Evolutionary conservation across 2,888 invertebrate species (phyloP), one percentile per base, ranked within the genome.

Genomic region (Athalia cordata): DNA sequence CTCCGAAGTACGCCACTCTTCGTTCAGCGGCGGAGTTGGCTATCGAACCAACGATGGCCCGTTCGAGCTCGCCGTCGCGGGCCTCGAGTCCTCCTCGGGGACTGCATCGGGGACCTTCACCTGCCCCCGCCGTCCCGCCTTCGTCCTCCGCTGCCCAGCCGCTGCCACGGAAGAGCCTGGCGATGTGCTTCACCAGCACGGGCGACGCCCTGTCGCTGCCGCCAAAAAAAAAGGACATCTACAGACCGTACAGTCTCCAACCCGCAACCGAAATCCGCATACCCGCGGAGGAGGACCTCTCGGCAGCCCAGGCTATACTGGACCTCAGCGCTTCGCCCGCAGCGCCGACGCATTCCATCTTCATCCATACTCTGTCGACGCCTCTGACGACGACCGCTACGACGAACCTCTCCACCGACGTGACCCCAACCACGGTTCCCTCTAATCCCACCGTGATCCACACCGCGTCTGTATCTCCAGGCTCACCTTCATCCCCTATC

Each of bases 141-240:
- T 78, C 78, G 3, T 80, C 55, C 13, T 45, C 68, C 43, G 15
- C 62, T 29, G 65, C 43, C 8, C 61, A 45, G 47, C 15, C 52
- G 3, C 78, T 76, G n/a, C 82, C 92, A 89, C 92, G 93, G 89
- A 95, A 96, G 90, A 95, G 96, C 80, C 92, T 95, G 82, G 93
- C 96, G 62, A 95, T 96, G 94, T 96, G 96, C 88, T 96, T 95
- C 90, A 96, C 96, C 75, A 96, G 96, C 90, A 96, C 96, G 13
- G 96, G 96, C 66, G 94, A 95, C n/a, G 93, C 95, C 59, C 91
- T 96, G 47, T 95, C 96, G 79, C 91, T 97, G 86, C 97, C 97
- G 81, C 97, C 97, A 3, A 97, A 97, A 90, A 97, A 97, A 90
- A 96, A 97, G 90, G 97, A 97, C 90, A 96, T 97, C 85, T 97